phyloP scores from a whole-genome alignment of 2,797 vertebrate species.

The Cossypha heuglini region DNA sequence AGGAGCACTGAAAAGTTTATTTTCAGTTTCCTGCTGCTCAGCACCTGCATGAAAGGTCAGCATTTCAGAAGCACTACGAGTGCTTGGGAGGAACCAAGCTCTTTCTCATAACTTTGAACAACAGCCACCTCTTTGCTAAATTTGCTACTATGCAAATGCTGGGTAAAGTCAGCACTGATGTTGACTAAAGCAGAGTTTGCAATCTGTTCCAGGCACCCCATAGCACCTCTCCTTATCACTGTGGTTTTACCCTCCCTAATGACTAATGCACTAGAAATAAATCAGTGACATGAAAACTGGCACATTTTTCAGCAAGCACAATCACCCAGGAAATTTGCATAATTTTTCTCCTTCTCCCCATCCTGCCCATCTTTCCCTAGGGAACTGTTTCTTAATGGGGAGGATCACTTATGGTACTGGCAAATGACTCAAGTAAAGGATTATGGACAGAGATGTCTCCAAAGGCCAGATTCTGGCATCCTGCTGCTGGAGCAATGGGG shows the following conservation, averaged over 20 bases:
- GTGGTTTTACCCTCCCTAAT: constrained; percentile 3
- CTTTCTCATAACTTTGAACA: not conserved
- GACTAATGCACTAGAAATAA: not conserved
- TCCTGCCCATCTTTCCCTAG: not conserved
- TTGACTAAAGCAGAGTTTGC: not conserved
- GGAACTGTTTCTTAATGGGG: not conserved
- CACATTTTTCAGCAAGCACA: not conserved
- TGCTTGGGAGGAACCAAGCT: not conserved
- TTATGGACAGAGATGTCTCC: not conserved
- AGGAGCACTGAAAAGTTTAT: not conserved
- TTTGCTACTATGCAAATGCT: not conserved
- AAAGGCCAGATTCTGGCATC: not conserved
- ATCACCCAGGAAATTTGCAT: not conserved
- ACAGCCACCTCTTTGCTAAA: not conserved
- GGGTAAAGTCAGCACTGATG: not conserved
- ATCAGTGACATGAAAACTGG: not conserved
- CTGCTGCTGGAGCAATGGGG: not conserved
- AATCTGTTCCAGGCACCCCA: not conserved
- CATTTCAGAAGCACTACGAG: not conserved
- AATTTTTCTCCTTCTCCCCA: not conserved
- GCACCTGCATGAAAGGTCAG: not conserved
- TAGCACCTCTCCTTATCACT: not conserved
- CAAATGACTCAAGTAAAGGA: not conserved
- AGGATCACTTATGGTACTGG: not conserved
- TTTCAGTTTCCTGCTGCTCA: not conserved